Evolutionary conservation across 2,888 invertebrate species (phyloP).

Genomic region (Ligdia adustata): DNA sequence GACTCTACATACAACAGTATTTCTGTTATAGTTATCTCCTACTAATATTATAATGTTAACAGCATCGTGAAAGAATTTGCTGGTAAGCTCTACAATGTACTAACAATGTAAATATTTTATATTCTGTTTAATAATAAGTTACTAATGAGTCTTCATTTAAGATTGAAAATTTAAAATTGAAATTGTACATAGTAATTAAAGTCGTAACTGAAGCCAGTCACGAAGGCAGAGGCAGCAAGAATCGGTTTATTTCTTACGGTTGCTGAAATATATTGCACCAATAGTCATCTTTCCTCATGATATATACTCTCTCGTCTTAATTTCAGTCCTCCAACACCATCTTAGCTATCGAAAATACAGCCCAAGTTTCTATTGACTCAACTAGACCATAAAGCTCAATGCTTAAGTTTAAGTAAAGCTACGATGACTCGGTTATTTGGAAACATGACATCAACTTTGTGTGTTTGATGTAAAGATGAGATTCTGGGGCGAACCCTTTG

Average conservation of each 20-base stretch:
- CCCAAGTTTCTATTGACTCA: conserved; percentile 13
- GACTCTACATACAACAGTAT: conserved; percentile 9
- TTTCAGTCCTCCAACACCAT: conserved; percentile 25
- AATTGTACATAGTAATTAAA: conserved; percentile 21
- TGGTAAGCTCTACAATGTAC: not conserved
- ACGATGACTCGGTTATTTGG: conserved; percentile 28
- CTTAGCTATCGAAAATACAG: conserved; percentile 10
- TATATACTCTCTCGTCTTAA: conserved; percentile 52
- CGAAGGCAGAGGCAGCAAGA: conserved; percentile 52
- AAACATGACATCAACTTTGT: conserved; percentile 44
- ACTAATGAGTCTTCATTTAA: not conserved
- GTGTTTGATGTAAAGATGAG: conserved; percentile 33
- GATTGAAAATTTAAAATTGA: too few species aligned
- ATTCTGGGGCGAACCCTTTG: conserved; percentile 49
- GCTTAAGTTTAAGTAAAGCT: conserved; percentile 27
- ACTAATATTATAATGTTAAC: conserved; percentile 1
- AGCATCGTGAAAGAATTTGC: conserved; percentile 10
- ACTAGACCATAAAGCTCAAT: conserved; percentile 16
- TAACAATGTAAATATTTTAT: not conserved
- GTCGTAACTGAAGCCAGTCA: conserved; percentile 52
- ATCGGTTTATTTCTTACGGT: conserved; percentile 68
- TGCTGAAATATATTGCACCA: conserved; percentile 61
- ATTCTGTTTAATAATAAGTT: not conserved
- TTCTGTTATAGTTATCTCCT: conserved; percentile 9
- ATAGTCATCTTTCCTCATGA: conserved; percentile 66